phyloP scores from a whole-genome alignment of 2,888 invertebrate genomes.

The Steinernema carpocapsae region DNA sequence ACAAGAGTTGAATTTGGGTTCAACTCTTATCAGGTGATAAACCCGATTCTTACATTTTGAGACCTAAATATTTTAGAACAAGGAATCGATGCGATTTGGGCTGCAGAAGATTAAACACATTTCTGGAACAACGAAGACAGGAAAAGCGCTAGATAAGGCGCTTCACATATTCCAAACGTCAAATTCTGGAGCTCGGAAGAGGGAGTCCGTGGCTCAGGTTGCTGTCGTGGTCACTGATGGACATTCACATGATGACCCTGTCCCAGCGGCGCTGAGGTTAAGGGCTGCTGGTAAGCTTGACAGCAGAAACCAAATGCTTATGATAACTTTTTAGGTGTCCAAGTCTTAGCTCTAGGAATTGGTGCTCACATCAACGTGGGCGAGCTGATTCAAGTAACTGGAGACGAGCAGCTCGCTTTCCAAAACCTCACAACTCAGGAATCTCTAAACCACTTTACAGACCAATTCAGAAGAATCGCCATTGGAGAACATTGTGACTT shows the following conservation, averaged over 20 bases:
- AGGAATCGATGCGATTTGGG: constrained; percentile 38
- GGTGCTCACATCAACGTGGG: constrained; percentile 52
- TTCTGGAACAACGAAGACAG: constrained; percentile 56
- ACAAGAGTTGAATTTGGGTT: constrained; percentile 54
- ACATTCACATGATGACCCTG: constrained; percentile 52
- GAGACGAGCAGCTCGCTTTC: constrained; percentile 46
- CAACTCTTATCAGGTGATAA: constrained; percentile 42
- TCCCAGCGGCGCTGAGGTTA: constrained; percentile 46
- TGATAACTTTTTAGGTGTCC: constrained; percentile 44
- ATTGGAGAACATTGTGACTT: constrained; percentile 53
- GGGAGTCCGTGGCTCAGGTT: constrained; percentile 40
- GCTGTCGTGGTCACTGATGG: constrained; percentile 56
- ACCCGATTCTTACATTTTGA: too few species aligned
- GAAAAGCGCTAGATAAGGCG: constrained; percentile 55
- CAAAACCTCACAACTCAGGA: constrained; percentile 45
- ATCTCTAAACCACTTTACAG: constrained; percentile 46
- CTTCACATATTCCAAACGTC: constrained; percentile 43
- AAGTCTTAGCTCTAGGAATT: constrained; percentile 53
- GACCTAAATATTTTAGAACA: constrained; percentile 34
- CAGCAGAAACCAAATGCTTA: too few species aligned
- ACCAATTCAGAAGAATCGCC: constrained; percentile 48
- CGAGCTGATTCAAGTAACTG: constrained; percentile 51
- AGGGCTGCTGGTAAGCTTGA: constrained; percentile 42
- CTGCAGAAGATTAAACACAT: constrained; percentile 49
- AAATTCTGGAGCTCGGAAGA: constrained; percentile 42